phyloP scores from a whole-genome alignment of 2,797 vertebrate species.

The Benthosema pterotum region DNA sequence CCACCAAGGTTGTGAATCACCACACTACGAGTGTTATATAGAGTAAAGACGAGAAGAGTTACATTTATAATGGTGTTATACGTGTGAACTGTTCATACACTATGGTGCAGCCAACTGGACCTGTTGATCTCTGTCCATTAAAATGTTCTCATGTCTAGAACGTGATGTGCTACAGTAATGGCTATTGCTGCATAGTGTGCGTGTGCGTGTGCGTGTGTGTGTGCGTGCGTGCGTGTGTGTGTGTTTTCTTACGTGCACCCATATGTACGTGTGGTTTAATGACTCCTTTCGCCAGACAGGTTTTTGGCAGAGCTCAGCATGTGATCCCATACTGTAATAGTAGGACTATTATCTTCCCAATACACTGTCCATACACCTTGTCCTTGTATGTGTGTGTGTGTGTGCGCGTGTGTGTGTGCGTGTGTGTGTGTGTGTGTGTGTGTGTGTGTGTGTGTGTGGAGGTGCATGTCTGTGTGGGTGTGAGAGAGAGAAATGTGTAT shows the following conservation, averaged over 20 bases:
- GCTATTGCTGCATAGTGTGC: slow-evolving; percentile 16
- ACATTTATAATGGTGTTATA: too few relatives aligned
- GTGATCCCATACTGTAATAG: slow-evolving; percentile 34
- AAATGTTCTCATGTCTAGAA: slow-evolving; percentile 51
- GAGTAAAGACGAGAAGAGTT: too few relatives aligned
- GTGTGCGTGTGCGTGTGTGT: slow-evolving; percentile 32
- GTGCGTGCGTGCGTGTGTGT: slow-evolving; percentile 12
- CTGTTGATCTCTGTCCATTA: slow-evolving; percentile 45
- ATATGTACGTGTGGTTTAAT: slow-evolving; percentile 53
- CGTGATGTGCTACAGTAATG: slow-evolving; percentile 47
- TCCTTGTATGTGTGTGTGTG: slow-evolving; percentile 20
- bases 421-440: slow-evolving; percentile 12
- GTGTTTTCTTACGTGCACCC: neutral
- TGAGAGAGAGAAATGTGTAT: neutral
- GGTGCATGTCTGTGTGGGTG: neutral
- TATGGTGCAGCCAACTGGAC: slow-evolving; percentile 14
- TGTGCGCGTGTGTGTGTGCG: slow-evolving; percentile 43
- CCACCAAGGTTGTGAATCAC: too few relatives aligned
- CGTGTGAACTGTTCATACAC: too few relatives aligned
- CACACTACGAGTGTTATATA: too few relatives aligned
- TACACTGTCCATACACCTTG: slow-evolving; percentile 49
- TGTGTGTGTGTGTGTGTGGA: slow-evolving; percentile 12
- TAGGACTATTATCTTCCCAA: slow-evolving; percentile 63
- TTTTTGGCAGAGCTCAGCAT: slow-evolving; percentile 54
- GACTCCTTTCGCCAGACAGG: slow-evolving; percentile 58